phyloP scores from a whole-genome alignment of 2,797 vertebrate species.

The Heteromormyrus szaboi region DNA sequence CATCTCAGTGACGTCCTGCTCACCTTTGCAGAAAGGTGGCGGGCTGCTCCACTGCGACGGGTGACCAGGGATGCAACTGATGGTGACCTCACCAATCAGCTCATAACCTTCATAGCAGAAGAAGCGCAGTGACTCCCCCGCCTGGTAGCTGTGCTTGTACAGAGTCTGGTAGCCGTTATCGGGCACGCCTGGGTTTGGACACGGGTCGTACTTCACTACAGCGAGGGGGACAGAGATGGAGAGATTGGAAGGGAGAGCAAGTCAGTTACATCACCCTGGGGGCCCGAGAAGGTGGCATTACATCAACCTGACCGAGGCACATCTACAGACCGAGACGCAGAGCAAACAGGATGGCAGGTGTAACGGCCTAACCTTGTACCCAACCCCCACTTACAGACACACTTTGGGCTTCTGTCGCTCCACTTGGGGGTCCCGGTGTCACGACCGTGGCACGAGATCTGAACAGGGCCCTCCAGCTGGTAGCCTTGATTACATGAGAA shows the following conservation, averaged over 20 bases:
- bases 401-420: slow-evolving; percentile 88
- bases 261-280: not conserved
- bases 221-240: not conserved
- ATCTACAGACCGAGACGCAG: not conserved
- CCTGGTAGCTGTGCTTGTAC: slow-evolving; percentile 89
- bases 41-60: slow-evolving; percentile 88
- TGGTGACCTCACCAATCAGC: slow-evolving; percentile 84
- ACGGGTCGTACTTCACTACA: slow-evolving; percentile 82
- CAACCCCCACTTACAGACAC: slow-evolving; percentile 73
- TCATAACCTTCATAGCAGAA: slow-evolving; percentile 91
- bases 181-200: slow-evolving; percentile 83
- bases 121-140: slow-evolving; percentile 83
- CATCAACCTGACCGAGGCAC: not conserved
- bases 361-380: not conserved
- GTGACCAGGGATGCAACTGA: slow-evolving; percentile 81
- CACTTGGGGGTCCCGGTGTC: slow-evolving; percentile 86
- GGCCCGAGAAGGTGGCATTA: not conserved
- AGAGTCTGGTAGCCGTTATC: slow-evolving; percentile 88
- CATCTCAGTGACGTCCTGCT: slow-evolving; percentile 15
- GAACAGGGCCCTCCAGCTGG: slow-evolving; percentile 77
- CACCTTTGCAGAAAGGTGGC: slow-evolving; percentile 87
- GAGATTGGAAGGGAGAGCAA: not conserved
- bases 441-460: slow-evolving; percentile 81
- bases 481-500: slow-evolving; percentile 87
- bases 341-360: not conserved